phyloP scores from a whole-genome alignment of 2,797 vertebrate genomes.

The Peromyscus attwateri region DNA sequence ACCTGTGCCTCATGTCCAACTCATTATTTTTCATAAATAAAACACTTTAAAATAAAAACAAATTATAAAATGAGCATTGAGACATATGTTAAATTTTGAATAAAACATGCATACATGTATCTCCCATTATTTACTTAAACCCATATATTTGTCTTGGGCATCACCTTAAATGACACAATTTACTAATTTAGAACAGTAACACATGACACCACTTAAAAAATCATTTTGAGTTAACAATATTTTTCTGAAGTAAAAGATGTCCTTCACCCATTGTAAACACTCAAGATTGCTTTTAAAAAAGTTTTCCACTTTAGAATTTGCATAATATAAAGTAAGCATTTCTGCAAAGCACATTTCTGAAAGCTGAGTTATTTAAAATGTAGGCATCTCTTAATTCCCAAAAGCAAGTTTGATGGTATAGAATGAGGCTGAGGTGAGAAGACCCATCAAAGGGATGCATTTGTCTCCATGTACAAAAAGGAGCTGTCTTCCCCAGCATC shows the following conservation, averaged over 20 bases:
- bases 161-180: neutral
- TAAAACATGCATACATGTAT: constrained; percentile 21
- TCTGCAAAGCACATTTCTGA: constrained; percentile 48
- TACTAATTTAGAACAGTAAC: constrained; percentile 25
- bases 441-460: too few species aligned
- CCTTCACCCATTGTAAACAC: neutral
- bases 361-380: constrained; percentile 37
- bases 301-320: constrained; percentile 32
- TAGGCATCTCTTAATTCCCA: neutral
- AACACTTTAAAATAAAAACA: neutral
- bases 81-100: neutral
- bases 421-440: neutral
- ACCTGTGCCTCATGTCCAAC: neutral
- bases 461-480: neutral
- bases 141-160: neutral
- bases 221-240: constrained; percentile 13
- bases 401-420: neutral
- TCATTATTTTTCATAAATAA: neutral
- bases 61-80: neutral
- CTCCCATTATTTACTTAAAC: constrained; percentile 59
- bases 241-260: neutral
- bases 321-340: constrained; percentile 18
- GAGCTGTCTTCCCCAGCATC: neutral
- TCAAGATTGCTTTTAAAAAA: neutral
- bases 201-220: constrained; percentile 6